phyloP scores from a whole-genome alignment of 2,888 invertebrate genomes.

The Operophtera brumata region DNA sequence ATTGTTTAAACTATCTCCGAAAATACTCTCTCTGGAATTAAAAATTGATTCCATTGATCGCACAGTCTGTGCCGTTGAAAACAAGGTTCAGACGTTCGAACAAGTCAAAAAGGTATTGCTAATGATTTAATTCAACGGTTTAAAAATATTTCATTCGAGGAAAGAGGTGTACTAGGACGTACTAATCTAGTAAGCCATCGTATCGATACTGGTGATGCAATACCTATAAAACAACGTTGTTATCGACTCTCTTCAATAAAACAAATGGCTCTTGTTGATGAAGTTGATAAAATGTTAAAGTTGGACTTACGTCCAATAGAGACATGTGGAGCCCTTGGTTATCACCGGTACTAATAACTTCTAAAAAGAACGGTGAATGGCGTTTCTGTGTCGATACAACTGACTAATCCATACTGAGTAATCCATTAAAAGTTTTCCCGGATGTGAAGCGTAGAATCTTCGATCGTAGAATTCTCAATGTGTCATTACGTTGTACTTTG shows the following conservation, averaged over 20 bases:
- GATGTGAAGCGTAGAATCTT: no score
- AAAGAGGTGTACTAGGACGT: background rate
- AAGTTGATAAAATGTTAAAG: background rate
- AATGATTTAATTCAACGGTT: background rate
- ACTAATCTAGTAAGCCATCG: background rate
- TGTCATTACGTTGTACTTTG: no score
- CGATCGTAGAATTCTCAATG: no score
- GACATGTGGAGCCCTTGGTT: background rate
- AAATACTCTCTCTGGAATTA: background rate
- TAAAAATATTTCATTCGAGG: background rate
- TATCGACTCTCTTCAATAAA: background rate
- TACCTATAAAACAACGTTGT: background rate
- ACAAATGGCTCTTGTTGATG: background rate
- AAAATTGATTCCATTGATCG: background rate
- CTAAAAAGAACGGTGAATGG: background rate
- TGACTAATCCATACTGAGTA: no score
- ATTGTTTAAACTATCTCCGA: background rate
- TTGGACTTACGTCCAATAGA: background rate
- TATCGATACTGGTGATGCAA: background rate
- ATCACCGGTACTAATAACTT: background rate
- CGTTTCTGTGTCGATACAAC: slow-evolving; percentile 4
- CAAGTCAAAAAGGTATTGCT: background rate
- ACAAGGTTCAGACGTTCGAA: background rate
- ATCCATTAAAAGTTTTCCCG: no score
- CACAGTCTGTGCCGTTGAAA: background rate